Base-by-base conservation (phyloP, 2,113 vertebrate species). In the Forbesichthys agassizii region DNA sequence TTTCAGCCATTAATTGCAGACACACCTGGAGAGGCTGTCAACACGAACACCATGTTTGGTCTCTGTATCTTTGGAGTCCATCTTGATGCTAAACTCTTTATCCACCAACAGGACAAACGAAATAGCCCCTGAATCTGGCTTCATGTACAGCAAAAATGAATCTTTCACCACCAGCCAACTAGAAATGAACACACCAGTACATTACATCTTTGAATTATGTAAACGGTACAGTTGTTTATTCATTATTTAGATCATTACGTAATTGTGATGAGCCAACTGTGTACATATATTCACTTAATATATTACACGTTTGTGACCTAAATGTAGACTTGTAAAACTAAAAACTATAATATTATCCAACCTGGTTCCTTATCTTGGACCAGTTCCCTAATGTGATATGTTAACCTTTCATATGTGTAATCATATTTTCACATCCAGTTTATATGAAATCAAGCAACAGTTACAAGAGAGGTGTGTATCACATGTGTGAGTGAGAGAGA, bases 141-240 rank as follows among this genome's bases (percentile, higher is more conserved):
- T 98, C 95, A 99, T 95, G 82, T 99, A 99, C 62, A 98, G 53
- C 72, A 99, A 86, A 76, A 96, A 99, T 0, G 98, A 99, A 71
- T 99, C 98, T 84, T 99, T 99, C 85, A 99, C 94, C 73, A 97
- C 93, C 86, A 99, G 82, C 97, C 97, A 99, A 86, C 98, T 99
- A 76, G 6, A 85, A 16, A n/a, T 11, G 18, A 74, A 74, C 33
- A 82, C 54, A 69, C 1, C 61, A 5, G 20, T 2, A 27, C 20
- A 27, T 27, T 27, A 57, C 57, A 65, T 48, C 16, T 36, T 36
- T n/a, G 3, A 59, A 42, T 5, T 42, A 42, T 42, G 36, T 42
- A 42, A 42, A 42, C 36, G 2, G 36, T 42, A 42, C 27, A 75
- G 46, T 33, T 14, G 58, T 49, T 52, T 46, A n/a, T 60, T 13